phyloP scores from a whole-genome alignment of 2,797 vertebrate species.

The Chrysocyon brachyurus region DNA sequence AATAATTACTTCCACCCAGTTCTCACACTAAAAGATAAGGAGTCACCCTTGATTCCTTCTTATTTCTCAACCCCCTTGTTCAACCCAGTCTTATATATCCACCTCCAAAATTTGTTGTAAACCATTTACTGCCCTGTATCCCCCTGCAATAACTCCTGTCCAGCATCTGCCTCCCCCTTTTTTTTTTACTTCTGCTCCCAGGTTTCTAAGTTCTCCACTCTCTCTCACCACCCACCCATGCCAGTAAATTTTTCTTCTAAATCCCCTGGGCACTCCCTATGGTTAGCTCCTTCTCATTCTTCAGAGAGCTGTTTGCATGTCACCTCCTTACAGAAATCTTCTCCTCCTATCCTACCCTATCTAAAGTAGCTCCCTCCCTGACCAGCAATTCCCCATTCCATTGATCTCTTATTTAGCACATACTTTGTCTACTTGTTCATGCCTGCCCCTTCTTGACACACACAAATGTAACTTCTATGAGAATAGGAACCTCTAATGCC shows the following conservation, averaged over 20 bases:
- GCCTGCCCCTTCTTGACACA: background rate
- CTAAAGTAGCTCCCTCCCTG: background rate
- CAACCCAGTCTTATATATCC: background rate
- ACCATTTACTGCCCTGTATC: background rate
- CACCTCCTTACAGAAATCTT: background rate
- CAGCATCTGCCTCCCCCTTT: background rate
- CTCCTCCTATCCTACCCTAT: background rate
- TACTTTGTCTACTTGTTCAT: background rate
- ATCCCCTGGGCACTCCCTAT: background rate
- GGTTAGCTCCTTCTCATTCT: background rate
- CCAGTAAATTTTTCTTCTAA: background rate
- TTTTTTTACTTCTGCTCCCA: rapidly evolving
- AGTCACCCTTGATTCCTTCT: background rate
- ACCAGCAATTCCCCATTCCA: background rate
- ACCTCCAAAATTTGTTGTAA: background rate
- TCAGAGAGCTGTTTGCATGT: background rate
- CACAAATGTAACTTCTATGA: background rate
- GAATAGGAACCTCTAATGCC: background rate
- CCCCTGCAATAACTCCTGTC: background rate
- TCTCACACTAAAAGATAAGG: background rate
- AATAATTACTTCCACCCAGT: background rate
- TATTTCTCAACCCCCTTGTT: background rate
- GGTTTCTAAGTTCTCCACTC: background rate
- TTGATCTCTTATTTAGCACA: background rate
- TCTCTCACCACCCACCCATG: background rate